phyloP scores from a whole-genome alignment of 2,888 invertebrate genomes.

The Ceraclea dissimilis region DNA sequence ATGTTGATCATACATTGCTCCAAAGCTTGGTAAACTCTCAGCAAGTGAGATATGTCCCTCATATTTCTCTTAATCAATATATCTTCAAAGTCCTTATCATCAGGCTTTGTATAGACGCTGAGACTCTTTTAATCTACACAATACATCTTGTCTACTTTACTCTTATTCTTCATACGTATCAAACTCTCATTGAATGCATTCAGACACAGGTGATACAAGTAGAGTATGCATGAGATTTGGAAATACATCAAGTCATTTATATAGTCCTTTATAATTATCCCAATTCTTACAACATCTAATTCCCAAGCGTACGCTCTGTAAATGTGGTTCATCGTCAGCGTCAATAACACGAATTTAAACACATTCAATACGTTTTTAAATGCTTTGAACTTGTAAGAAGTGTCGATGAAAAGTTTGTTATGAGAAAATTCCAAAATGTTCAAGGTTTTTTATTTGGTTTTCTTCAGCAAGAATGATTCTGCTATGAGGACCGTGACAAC shows the following conservation, averaged over 20 bases:
- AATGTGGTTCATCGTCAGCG: not conserved
- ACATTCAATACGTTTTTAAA: not conserved
- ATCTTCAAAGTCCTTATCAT: not conserved
- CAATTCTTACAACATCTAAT: not conserved
- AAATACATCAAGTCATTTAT: not conserved
- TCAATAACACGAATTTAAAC: not conserved
- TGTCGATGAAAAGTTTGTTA: not conserved
- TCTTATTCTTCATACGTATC: not conserved
- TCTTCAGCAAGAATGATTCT: not conserved
- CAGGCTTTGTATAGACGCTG: not conserved
- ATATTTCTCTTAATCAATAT: not conserved
- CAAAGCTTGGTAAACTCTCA: not conserved
- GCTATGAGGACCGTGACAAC: not conserved
- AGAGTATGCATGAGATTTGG: not conserved
- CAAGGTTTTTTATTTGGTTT: not conserved
- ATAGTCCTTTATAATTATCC: not conserved
- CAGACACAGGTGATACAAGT: not conserved
- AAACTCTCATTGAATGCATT: not conserved
- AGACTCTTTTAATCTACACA: not conserved
- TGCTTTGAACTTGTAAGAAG: not conserved
- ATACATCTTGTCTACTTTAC: not conserved
- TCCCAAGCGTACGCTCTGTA: not conserved
- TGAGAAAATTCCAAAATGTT: not conserved
- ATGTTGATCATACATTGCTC: not conserved
- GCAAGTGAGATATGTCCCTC: not conserved